Conservation (phyloP, 1,140 invertebrate species). For the Drosophila fuyamai region DNA sequence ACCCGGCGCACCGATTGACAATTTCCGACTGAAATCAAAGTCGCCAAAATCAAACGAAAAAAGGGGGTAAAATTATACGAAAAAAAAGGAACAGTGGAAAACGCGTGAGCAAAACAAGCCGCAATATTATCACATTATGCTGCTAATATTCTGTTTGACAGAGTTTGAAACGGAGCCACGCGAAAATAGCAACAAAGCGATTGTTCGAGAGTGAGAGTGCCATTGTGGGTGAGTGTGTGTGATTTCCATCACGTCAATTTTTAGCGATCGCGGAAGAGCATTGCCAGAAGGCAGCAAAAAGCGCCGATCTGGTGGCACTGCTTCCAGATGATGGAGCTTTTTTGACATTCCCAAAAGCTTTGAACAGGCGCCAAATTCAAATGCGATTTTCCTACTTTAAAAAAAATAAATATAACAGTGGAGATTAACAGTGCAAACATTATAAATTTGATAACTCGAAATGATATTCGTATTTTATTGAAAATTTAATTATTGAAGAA, state of each 20-base stretch:
- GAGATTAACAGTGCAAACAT: no score
- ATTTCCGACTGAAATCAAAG: conserved; percentile 76
- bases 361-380: conserved; percentile 10
- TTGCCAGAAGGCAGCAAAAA: conserved; percentile 30
- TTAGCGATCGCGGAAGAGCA: conserved; percentile 47
- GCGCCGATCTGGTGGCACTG: conserved; percentile 8
- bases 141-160: conserved; percentile 25
- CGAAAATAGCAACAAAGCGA: conserved; percentile 58
- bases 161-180: conserved; percentile 40
- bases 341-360: conserved; percentile 20
- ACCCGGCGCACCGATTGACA: conserved; percentile 46
- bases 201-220: conserved; percentile 56
- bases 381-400: not conserved
- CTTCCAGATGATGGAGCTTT: conserved; percentile 15
- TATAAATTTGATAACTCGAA: no score
- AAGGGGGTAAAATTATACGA: conserved; percentile 11
- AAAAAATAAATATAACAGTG: not conserved
- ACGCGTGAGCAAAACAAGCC: conserved; percentile 19
- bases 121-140: conserved; percentile 45
- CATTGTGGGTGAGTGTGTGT: conserved; percentile 16
- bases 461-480: no score
- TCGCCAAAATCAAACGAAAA: conserved; percentile 61
- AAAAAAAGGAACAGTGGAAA: conserved; percentile 16
- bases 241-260: conserved; percentile 56
- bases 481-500: no score